These are phyloP conservation scores for Nemurella pictetii DNA, from an alignment of 2,888 invertebrate species.

Conservation along the genomic window DNA sequence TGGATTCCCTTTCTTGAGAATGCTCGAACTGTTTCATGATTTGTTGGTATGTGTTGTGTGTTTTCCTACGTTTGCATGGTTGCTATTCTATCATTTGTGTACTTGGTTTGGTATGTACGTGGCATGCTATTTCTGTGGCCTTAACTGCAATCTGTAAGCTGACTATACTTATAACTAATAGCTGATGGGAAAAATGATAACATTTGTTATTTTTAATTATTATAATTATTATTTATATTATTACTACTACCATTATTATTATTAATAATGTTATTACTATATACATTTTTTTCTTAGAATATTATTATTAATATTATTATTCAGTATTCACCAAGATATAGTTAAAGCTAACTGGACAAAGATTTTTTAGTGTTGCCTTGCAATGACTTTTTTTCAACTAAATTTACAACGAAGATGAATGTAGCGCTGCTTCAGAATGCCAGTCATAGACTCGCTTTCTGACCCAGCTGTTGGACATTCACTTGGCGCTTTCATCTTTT, in stretches of 20 bases:
- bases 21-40: neutral
- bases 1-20: neutral
- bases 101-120: neutral
- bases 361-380: neutral
- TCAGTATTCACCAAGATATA: neutral
- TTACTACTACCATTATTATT: too few species aligned
- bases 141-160: neutral
- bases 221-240: too few species aligned
- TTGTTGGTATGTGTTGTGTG: slow-evolving; percentile 3
- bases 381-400: neutral
- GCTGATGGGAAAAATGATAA: neutral
- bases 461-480: neutral
- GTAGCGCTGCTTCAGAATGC: neutral
- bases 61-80: neutral
- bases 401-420: neutral
- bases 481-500: slow-evolving; percentile 13
- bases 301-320: too few species aligned
- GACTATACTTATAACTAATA: neutral
- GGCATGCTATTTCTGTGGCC: slow-evolving; percentile 2
- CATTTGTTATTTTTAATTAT: too few species aligned
- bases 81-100: slow-evolving; percentile 4
- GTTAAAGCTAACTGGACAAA: neutral
- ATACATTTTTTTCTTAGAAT: too few species aligned
- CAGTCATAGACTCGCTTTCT: neutral
- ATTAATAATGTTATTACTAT: too few species aligned